phyloP scores from a whole-genome alignment of 2,113 vertebrate genomes.

The Hyaena hyaena region DNA sequence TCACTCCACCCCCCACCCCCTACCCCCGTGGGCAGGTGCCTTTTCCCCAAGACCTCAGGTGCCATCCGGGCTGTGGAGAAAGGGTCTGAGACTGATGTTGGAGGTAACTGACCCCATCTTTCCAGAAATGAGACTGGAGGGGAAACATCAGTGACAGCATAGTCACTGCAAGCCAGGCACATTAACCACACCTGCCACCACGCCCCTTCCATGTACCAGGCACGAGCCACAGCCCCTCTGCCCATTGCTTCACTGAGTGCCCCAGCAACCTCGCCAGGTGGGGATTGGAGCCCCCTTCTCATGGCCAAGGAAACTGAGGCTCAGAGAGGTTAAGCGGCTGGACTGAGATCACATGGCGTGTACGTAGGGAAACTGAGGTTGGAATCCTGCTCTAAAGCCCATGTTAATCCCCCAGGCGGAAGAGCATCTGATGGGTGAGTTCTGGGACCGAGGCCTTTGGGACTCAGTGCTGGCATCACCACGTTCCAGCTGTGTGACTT shows the following conservation, averaged over 20 bases:
- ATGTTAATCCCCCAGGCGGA: fast-evolving
- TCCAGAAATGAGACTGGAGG: background rate
- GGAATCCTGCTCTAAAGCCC: background rate
- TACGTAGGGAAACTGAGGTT: fast-evolving
- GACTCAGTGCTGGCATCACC: background rate
- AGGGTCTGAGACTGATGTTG: background rate
- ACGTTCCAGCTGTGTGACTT: background rate
- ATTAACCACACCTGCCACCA: fast-evolving
- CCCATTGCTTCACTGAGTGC: background rate
- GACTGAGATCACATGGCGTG: background rate
- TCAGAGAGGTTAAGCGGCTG: background rate
- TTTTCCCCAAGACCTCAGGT: background rate
- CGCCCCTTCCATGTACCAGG: background rate
- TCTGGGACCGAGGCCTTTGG: background rate
- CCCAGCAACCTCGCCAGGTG: background rate
- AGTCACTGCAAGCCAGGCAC: fast-evolving
- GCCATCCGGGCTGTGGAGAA: background rate
- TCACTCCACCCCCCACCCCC: too few relatives aligned
- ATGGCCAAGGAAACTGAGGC: background rate
- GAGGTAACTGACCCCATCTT: fast-evolving
- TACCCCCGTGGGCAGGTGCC: fast-evolving
- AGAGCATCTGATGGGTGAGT: background rate
- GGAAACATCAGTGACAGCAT: fast-evolving
- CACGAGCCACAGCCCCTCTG: fast-evolving
- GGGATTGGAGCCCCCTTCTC: too few relatives aligned